Percentiles rank a stretch among this genome's conserved stretches.
Evolutionary conservation across 2,888 invertebrate species (phyloP).

Genomic region (Yponomeuta cagnagella): DNA sequence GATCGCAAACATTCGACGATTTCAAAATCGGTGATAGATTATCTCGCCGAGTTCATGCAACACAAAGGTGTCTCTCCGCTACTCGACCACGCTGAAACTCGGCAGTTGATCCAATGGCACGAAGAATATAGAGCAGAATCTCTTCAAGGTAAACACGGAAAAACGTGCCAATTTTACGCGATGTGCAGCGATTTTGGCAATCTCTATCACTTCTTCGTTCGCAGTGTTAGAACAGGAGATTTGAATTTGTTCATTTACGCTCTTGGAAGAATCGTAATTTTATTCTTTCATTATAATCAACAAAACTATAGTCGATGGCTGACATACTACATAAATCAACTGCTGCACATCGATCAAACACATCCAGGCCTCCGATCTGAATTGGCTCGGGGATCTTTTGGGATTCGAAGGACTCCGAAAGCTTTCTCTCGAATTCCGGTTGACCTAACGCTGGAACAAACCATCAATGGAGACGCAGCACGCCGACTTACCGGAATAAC

Average conservation of each 20-base stretch:
- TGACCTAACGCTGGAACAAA: slow-evolving; percentile 32
- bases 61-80: background rate
- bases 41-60: slow-evolving; percentile 4
- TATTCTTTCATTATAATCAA: slow-evolving; percentile 15
- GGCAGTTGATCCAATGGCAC: too few species aligned
- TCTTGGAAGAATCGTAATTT: slow-evolving; percentile 3
- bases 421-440: slow-evolving; percentile 18
- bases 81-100: background rate
- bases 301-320: slow-evolving; percentile 26
- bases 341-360: slow-evolving; percentile 16
- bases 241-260: slow-evolving; percentile 10
- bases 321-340: slow-evolving; percentile 24
- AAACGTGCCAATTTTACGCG: slow-evolving; percentile 13
- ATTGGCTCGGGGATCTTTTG: slow-evolving; percentile 13
- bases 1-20: slow-evolving; percentile 7
- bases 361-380: slow-evolving; percentile 10
- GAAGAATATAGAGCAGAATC: background rate
- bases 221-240: slow-evolving; percentile 11
- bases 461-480: slow-evolving; percentile 38
- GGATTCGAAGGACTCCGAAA: slow-evolving; percentile 15
- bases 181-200: slow-evolving; percentile 11
- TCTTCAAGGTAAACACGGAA: slow-evolving; percentile 9
- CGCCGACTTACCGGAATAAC: slow-evolving; percentile 30
- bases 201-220: slow-evolving; percentile 6
- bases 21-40: slow-evolving; percentile 4